phyloP scores from a whole-genome alignment of 2,113 vertebrate species.

The Ciconia boyciana region DNA sequence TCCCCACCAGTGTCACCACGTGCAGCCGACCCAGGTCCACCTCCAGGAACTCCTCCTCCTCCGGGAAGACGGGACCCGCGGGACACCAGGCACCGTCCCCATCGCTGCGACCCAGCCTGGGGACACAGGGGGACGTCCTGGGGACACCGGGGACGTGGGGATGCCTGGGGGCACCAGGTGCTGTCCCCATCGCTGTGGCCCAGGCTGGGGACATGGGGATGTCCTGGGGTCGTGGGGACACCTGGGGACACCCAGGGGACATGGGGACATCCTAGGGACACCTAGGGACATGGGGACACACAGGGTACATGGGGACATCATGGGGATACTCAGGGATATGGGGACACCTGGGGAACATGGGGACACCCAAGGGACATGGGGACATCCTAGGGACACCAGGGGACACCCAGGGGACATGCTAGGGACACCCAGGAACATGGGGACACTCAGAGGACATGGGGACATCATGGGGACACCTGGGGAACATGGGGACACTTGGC shows the following conservation, averaged over 20 bases:
- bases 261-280: neutral
- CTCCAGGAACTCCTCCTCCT: constrained; percentile 88
- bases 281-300: too few species aligned
- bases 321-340: neutral
- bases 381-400: neutral
- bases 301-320: too few species aligned
- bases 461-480: neutral
- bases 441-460: too few species aligned
- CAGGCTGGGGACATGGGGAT: constrained; percentile 63
- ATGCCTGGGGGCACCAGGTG: constrained; percentile 83
- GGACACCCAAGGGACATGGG: neutral
- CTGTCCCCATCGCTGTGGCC: constrained; percentile 86
- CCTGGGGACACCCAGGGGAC: too few species aligned
- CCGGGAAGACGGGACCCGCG: constrained; percentile 82
- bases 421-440: neutral
- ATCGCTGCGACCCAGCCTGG: constrained; percentile 85
- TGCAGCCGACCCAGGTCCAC: constrained; percentile 84
- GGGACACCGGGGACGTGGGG: neutral
- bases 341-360: neutral
- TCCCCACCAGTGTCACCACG: constrained; percentile 89
- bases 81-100: constrained; percentile 96
- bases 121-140: neutral
- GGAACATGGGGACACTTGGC: too few species aligned
- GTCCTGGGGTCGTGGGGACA: too few species aligned
- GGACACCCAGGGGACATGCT: neutral